phyloP scores from a whole-genome alignment of 2,797 vertebrate species.

The Schizopygopsis pylzovi region DNA sequence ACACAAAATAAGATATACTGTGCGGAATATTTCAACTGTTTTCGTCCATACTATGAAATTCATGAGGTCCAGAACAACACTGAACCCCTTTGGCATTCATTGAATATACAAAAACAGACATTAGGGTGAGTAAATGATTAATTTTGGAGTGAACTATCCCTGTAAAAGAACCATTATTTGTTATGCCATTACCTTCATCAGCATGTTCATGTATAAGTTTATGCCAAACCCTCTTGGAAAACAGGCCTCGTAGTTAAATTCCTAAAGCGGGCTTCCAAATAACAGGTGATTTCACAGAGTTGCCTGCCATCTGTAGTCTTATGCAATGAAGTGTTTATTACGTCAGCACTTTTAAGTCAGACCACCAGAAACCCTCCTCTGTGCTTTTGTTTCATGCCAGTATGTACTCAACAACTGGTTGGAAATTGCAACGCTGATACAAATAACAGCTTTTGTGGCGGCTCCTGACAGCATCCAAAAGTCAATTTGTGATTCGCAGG shows the following conservation, averaged over 20 bases:
- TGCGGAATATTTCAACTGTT: not conserved
- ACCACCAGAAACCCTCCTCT: conserved; percentile 36
- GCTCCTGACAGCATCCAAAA: conserved; percentile 49
- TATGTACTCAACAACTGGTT: conserved; percentile 41
- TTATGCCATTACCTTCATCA: no score
- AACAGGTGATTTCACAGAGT: conserved; percentile 35
- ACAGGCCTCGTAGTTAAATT: not conserved
- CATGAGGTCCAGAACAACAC: not conserved
- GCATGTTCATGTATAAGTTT: not conserved
- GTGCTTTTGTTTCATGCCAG: conserved; percentile 13
- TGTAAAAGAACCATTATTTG: not conserved
- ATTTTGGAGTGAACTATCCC: not conserved
- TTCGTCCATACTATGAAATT: not conserved
- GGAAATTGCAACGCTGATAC: conserved; percentile 51
- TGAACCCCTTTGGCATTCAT: not conserved
- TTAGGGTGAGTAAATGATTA: not conserved
- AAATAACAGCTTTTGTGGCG: conserved; percentile 48
- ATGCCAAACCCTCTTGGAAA: conserved; percentile 13
- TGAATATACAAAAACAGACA: not conserved
- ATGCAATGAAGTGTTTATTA: conserved; percentile 51
- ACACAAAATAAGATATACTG: not conserved
- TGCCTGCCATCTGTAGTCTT: conserved; percentile 38
- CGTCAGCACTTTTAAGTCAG: conserved; percentile 51
- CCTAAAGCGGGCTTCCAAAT: conserved; percentile 28
- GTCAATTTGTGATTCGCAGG: conserved; percentile 57